phyloP scores from a whole-genome alignment of 2,113 vertebrate genomes.

The Psilopogon haemacephalus region DNA sequence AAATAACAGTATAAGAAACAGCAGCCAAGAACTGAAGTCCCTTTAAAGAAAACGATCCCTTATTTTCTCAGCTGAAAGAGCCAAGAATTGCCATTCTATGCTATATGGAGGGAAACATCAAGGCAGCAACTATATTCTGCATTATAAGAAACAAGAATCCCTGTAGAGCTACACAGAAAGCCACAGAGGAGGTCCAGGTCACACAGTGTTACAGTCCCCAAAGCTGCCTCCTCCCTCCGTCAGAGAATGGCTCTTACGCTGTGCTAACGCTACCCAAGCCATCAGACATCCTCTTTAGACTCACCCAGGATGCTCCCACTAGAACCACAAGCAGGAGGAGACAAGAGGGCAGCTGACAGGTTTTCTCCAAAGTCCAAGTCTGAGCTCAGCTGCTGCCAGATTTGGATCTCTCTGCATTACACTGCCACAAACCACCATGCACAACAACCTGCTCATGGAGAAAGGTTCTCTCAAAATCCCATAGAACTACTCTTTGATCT shows the following conservation, averaged over 20 bases:
- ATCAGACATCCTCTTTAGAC: not conserved
- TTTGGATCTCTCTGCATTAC: not conserved
- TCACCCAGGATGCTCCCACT: not conserved
- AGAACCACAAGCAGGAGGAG: not conserved
- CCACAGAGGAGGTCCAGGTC: not conserved
- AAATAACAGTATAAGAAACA: not conserved
- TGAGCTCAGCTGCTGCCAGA: not conserved
- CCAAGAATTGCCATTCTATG: not conserved
- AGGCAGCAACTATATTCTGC: not conserved
- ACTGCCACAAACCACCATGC: not conserved
- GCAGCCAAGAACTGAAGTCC: not conserved
- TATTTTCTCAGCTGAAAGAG: not conserved
- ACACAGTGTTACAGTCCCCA: not conserved
- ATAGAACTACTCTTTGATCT: not conserved
- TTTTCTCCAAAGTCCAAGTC: not conserved
- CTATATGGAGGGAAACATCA: not conserved
- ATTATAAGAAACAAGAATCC: slow-evolving; percentile 10
- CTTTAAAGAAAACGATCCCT: not conserved
- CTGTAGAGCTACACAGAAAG: not conserved
- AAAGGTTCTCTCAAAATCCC: not conserved
- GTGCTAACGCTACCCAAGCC: not conserved
- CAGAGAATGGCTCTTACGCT: not conserved
- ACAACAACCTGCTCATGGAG: not conserved
- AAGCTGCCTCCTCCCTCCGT: not conserved
- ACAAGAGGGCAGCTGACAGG: not conserved